Percentiles rank a stretch among this genome's conserved stretches.
These are phyloP conservation scores for Poecilia latipinna DNA, from an alignment of 2,113 vertebrate species.

Conservation along the genomic window DNA sequence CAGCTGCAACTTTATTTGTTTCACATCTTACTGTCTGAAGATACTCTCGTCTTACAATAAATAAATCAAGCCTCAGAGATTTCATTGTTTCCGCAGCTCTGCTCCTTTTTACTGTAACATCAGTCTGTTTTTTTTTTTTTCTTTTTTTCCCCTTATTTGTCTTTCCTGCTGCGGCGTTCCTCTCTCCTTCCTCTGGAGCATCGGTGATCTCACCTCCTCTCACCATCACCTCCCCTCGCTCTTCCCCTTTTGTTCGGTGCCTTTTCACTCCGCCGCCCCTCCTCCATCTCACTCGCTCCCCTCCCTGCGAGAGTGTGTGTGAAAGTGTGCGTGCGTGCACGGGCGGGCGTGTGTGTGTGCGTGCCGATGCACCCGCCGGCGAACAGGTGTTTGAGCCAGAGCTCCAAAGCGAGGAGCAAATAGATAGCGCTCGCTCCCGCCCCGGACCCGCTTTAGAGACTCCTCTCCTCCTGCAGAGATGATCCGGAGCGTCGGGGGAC, in stretches of 20 bases:
- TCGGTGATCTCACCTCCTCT: conserved; percentile 5
- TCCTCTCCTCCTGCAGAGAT: conserved; percentile 17
- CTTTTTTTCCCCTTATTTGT: not conserved
- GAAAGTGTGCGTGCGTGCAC: conserved; percentile 1
- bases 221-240: not conserved
- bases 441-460: conserved; percentile 1
- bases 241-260: conserved; percentile 21
- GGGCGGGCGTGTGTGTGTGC: conserved; percentile 18
- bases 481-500: conserved; percentile 11
- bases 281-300: conserved; percentile 29
- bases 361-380: conserved; percentile 47
- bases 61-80: not conserved
- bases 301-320: conserved; percentile 11
- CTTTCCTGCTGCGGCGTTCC: not conserved
- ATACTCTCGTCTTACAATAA: not conserved
- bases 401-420: conserved; percentile 37
- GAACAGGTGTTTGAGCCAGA: conserved; percentile 64
- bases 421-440: not conserved
- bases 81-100: not conserved
- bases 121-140: not conserved
- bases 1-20: not conserved
- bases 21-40: not conserved
- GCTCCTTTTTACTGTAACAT: not conserved
- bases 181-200: not conserved
- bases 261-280: conserved; percentile 37